A percentile compares a stretch with the other conserved stretches of the same genome.
These are phyloP conservation scores for Acanthosepion esculentum DNA, from an alignment of 2,888 invertebrate species.

Conservation along the genomic window DNA sequence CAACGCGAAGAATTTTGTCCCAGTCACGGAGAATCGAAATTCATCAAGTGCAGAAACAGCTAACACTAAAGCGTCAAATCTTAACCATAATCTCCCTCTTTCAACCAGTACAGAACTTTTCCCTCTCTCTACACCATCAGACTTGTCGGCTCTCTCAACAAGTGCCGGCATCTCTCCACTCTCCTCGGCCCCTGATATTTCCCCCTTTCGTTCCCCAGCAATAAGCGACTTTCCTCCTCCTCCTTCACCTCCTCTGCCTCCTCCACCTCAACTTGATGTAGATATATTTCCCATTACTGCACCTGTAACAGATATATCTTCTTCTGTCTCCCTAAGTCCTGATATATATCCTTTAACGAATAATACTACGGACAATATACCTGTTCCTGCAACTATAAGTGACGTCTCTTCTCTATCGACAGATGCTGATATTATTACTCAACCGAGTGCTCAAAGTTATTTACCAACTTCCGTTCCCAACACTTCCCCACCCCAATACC, in stretches of 20 bases:
- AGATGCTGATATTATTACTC: neutral
- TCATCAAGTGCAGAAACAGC: neutral
- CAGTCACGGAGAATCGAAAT: neutral
- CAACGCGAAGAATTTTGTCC: neutral
- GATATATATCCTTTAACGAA: neutral
- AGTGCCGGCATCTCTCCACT: neutral
- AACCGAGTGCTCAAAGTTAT: neutral
- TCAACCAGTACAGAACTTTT: slow-evolving; percentile 7
- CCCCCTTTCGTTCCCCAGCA: neutral
- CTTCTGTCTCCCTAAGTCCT: neutral
- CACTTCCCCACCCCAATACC: neutral
- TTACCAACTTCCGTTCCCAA: neutral
- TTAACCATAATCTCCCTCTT: neutral
- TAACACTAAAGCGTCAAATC: neutral
- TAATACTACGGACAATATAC: neutral
- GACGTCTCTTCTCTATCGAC: neutral
- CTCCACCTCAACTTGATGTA: neutral
- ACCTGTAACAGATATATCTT: neutral
- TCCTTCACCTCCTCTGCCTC: neutral
- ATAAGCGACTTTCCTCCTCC: neutral
- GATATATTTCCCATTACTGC: neutral
- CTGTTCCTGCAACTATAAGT: neutral
- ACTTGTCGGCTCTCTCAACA: neutral
- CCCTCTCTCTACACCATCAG: neutral
- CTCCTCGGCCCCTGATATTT: neutral